Evolutionary conservation across 2,113 vertebrate genomes (phyloP).

Genomic region (Ifrita kowaldi): DNA sequence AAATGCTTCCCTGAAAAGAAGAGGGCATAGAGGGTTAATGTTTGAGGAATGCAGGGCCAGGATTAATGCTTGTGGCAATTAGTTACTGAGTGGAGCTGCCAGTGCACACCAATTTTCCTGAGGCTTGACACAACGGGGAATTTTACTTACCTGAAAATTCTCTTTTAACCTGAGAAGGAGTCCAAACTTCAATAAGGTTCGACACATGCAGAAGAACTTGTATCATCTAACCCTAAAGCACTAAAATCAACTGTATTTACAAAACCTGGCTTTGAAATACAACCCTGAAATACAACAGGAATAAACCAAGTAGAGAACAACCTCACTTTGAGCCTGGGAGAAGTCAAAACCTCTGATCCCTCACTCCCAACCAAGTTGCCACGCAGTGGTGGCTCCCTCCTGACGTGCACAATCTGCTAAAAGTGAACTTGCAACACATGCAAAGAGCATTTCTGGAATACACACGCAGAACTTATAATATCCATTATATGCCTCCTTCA

Average conservation of each 20-base stretch:
- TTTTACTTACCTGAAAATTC: not conserved
- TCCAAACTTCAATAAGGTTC: not conserved
- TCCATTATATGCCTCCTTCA: slow-evolving; percentile 60
- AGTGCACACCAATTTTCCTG: not conserved
- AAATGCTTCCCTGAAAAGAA: not conserved
- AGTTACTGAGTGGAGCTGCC: not conserved
- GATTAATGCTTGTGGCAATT: not conserved
- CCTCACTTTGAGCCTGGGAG: not conserved
- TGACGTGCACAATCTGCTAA: not conserved
- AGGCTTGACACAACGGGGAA: not conserved
- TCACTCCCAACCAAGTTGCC: not conserved
- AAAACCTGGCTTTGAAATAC: not conserved
- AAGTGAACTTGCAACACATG: not conserved
- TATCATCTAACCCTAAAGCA: not conserved
- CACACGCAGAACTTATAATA: slow-evolving; percentile 49
- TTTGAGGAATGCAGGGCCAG: not conserved
- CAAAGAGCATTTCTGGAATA: slow-evolving; percentile 50
- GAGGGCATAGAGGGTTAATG: not conserved
- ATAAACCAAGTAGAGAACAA: not conserved
- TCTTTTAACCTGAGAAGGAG: not conserved
- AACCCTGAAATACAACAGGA: not conserved
- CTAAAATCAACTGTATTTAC: not conserved
- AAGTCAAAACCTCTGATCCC: not conserved
- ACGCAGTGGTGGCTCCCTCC: not conserved
- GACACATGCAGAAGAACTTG: not conserved